Conservation (phyloP, 2,113 vertebrate genomes). For the Chrysochloris asiatica region DNA sequence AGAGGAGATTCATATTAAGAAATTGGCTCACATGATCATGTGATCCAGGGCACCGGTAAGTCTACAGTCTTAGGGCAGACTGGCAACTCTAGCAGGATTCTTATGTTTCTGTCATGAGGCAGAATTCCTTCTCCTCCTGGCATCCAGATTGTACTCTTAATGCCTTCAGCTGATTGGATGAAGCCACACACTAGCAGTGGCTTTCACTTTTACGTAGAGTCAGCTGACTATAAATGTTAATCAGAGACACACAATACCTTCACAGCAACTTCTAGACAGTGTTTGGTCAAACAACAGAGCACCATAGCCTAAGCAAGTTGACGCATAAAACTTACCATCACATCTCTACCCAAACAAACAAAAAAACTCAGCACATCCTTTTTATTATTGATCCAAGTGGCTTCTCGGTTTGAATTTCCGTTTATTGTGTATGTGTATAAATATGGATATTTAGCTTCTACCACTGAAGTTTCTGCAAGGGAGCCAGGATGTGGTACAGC, state of each 20-base stretch:
- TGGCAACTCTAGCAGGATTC: background rate
- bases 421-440: background rate
- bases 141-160: background rate
- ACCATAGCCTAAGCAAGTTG: background rate
- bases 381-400: background rate
- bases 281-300: background rate
- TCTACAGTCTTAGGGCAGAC: background rate
- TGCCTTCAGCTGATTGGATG: background rate
- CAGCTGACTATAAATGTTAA: background rate
- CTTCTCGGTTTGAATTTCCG: background rate
- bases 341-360: background rate
- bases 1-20: background rate
- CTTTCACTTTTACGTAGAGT: background rate
- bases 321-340: background rate
- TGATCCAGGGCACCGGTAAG: background rate
- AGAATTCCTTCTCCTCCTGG: background rate
- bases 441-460: background rate
- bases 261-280: background rate
- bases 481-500: background rate
- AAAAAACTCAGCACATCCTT: background rate
- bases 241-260: background rate
- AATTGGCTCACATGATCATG: background rate
- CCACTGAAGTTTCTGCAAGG: background rate
- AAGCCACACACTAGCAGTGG: too few species aligned
- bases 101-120: background rate